Evolutionary conservation across 1,140 invertebrate species (phyloP), one percentile per base, ranked within the genome.

Genomic region (Micrasema longulum): DNA sequence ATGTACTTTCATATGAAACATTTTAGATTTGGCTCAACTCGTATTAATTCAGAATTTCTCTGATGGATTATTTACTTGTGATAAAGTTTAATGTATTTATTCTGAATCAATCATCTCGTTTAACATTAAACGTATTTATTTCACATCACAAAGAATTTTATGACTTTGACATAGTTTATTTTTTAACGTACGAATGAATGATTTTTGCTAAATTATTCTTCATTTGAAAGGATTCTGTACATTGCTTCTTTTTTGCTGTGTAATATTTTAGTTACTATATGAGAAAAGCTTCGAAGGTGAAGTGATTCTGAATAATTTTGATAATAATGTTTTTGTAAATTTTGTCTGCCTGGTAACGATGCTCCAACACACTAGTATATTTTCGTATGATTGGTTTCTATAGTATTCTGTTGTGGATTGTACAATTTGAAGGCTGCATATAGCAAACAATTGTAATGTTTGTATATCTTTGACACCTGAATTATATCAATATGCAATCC

Each of bases 161-260:
- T 14, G 6, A 14, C 26, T 35, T 52, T 31, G 23, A 55, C 26
- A 31, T 20, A 48, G 9, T 55, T 55, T 14, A 55, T 31, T 55
- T 55, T 55, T 16, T 22, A 53, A 2, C 20, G n/a, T 12, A 53
- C n/a, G 20, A 53, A n/a, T 53, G 50, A 22, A 55, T 55, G 14
- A 55, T 14, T 35, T 48, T 55, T 26, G 52, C 52, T 36, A 55
- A 55, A 55, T 55, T 26, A 55, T 31, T 14, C 52, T 14, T 10
- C 43, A 47, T n/a, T 47, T 47, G n/a, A 47, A n/a, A 22, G 50
- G 22, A 20, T 55, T 55, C 26, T 55, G 52, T 55, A 55, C 23
- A 55, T 31, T 55, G 22, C 26, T 26, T 23, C 9, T 31, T 10
- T 16, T 47, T 55, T 26, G 23, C 26, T 14, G 22, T 53, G 50